These are phyloP conservation scores for Acanthis flammea DNA, from an alignment of 2,797 vertebrate species.

Conservation along the genomic window DNA sequence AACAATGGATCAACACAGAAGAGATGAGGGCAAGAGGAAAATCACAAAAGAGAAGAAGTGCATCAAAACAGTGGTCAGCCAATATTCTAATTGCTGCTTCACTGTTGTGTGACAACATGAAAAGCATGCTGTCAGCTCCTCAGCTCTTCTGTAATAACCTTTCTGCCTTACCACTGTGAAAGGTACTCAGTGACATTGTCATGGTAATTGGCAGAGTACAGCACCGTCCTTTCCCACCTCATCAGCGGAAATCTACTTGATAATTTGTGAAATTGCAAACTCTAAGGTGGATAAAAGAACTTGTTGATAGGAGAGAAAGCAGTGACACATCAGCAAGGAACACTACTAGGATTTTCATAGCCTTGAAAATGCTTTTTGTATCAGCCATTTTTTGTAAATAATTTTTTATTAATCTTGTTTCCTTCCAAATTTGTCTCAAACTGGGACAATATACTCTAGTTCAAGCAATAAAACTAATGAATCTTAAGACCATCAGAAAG, in stretches of 20 bases:
- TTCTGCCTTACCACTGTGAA: background rate
- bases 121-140: background rate
- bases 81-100: background rate
- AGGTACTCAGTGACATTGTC: background rate
- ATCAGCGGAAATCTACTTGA: background rate
- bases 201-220: background rate
- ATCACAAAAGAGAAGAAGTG: background rate
- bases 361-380: background rate
- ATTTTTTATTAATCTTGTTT: background rate
- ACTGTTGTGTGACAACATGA: background rate
- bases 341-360: background rate
- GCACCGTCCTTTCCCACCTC: background rate
- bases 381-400: background rate
- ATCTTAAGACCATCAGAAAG: background rate
- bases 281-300: background rate
- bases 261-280: background rate
- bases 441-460: background rate
- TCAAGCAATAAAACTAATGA: background rate
- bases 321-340: background rate
- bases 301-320: background rate
- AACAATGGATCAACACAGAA: background rate
- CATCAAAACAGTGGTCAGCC: background rate
- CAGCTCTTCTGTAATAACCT: background rate
- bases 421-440: background rate
- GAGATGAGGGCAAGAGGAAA: background rate